Percentiles rank a stretch among this genome's conserved stretches.
These are phyloP conservation scores for Rhynchotus rufescens DNA, from an alignment of 2,797 vertebrate genomes.

Conservation along the genomic window DNA sequence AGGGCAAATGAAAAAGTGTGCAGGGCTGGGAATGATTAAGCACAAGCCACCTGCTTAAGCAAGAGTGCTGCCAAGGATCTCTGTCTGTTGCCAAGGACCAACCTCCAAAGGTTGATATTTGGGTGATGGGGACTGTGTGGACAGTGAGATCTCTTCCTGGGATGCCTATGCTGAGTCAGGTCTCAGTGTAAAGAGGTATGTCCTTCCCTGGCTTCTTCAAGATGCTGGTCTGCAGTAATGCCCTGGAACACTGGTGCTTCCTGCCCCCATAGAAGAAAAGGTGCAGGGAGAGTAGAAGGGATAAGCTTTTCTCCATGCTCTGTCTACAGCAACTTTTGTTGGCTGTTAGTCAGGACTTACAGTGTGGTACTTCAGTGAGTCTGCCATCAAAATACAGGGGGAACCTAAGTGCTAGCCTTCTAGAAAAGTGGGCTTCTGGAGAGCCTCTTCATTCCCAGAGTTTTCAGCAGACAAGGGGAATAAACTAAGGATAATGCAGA, in stretches of 20 bases:
- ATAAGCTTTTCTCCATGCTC: too few species aligned
- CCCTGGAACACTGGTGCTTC: too few species aligned
- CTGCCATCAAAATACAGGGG: too few species aligned
- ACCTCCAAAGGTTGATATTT: background rate
- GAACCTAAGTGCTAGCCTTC: background rate
- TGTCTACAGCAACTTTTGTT: too few species aligned
- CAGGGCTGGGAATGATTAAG: background rate
- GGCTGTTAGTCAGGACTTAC: background rate
- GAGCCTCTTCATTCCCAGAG: background rate
- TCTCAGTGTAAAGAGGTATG: background rate
- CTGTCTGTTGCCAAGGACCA: background rate
- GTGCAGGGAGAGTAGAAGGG: too few species aligned
- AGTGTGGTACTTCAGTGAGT: too few species aligned
- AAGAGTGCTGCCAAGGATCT: background rate
- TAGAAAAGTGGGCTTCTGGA: too few species aligned
- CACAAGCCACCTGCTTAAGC: background rate
- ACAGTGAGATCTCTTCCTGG: background rate
- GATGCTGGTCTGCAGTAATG: too few species aligned
- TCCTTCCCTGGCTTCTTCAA: background rate
- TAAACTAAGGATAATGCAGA: background rate
- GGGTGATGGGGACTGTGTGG: background rate
- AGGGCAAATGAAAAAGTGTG: background rate
- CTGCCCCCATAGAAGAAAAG: too few species aligned
- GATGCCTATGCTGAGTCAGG: background rate
- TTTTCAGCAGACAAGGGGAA: background rate